Conservation (phyloP, 2,113 vertebrate species). For the Apeltes quadracus region DNA sequence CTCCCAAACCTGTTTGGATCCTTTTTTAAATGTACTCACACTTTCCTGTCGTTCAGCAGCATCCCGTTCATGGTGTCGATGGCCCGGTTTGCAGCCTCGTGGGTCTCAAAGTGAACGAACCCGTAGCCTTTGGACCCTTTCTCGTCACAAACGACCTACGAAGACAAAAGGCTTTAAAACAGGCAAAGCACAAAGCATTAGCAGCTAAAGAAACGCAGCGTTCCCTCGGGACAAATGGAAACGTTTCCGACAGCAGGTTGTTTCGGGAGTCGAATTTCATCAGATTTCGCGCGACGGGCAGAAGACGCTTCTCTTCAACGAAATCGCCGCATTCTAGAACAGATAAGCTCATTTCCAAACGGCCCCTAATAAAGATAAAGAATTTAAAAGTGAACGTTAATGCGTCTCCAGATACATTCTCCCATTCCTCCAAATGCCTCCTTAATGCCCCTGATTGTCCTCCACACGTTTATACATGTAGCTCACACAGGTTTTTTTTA, state of each 20-base stretch:
- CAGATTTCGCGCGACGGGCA: neutral
- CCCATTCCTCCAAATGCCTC: neutral
- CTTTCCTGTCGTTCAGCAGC: constrained; percentile 96
- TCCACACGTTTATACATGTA: neutral
- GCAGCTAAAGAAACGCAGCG: neutral
- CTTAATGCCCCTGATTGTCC: too few relatives aligned
- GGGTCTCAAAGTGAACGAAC: constrained; percentile 97
- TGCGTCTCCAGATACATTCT: too few relatives aligned
- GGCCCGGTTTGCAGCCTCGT: constrained; percentile 90
- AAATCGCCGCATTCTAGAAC: too few relatives aligned
- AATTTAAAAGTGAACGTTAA: too few relatives aligned
- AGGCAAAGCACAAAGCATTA: neutral
- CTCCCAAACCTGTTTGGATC: neutral
- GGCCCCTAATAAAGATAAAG: too few relatives aligned
- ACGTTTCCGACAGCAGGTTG: too few relatives aligned
- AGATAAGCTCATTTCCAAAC: too few relatives aligned
- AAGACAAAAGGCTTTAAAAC: neutral
- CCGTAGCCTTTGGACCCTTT: constrained; percentile 95
- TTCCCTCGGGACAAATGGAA: too few relatives aligned
- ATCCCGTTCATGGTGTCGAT: constrained; percentile 97
- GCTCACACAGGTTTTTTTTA: too few relatives aligned
- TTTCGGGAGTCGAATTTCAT: neutral
- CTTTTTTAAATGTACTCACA: constrained; percentile 79
- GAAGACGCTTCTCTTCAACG: too few relatives aligned
- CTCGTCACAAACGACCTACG: constrained; percentile 94